Percentiles rank a stretch among this genome's conserved stretches.
Conservation (phyloP, 2,113 vertebrate species). For the Chionis minor region DNA sequence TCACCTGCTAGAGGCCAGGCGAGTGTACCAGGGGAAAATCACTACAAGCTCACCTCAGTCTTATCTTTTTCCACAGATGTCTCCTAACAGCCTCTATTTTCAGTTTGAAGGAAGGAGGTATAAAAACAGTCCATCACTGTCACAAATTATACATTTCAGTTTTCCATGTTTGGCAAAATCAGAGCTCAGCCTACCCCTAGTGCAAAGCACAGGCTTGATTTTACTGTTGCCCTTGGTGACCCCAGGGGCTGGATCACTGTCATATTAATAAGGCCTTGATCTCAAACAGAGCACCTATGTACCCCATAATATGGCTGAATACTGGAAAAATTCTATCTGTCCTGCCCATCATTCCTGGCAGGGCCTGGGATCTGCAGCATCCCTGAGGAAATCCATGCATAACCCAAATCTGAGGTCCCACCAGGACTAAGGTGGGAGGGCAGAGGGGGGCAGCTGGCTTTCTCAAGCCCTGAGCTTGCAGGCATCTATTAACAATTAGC, state of each 20-base stretch:
- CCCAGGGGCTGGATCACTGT: background rate
- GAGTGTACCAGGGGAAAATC: background rate
- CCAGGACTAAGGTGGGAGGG: background rate
- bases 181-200: background rate
- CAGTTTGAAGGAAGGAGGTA: background rate
- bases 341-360: accelerated
- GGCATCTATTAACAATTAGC: slow-evolving; percentile 4
- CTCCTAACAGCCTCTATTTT: background rate
- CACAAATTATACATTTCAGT: background rate
- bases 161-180: background rate
- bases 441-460: background rate
- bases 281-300: background rate
- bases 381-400: background rate
- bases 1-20: background rate
- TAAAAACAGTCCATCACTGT: background rate
- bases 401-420: background rate
- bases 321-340: background rate
- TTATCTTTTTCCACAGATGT: background rate
- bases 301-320: background rate
- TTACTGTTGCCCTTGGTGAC: background rate
- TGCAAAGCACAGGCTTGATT: background rate
- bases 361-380: background rate
- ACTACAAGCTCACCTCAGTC: accelerated
- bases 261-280: background rate
- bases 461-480: background rate